These are phyloP conservation scores for Diachrysia chrysitis DNA, from an alignment of 2,888 invertebrate genomes.

Conservation along the genomic window DNA sequence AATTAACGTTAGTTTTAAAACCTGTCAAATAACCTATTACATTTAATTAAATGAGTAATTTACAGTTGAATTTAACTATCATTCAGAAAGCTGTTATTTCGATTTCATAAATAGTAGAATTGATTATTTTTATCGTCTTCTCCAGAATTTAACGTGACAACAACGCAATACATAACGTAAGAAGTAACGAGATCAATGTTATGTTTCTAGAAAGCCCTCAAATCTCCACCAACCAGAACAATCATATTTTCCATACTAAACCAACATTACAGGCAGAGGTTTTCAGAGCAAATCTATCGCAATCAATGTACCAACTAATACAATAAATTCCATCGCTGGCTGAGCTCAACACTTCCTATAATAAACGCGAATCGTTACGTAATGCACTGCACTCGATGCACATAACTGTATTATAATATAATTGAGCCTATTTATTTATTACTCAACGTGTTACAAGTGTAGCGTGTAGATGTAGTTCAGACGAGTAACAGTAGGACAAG, in stretches of 20 bases:
- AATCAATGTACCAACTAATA: constrained; percentile 31
- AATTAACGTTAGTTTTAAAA: too few species aligned
- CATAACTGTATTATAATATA: constrained; percentile 58
- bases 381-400: constrained; percentile 41
- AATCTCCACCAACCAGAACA: not conserved
- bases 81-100: too few species aligned
- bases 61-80: too few species aligned
- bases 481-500: constrained; percentile 9
- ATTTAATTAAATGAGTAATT: too few species aligned
- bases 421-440: constrained; percentile 59
- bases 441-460: constrained; percentile 44
- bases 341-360: constrained; percentile 30
- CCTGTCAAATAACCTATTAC: too few species aligned
- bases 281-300: constrained; percentile 49
- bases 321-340: constrained; percentile 31
- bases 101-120: too few species aligned
- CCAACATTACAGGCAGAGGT: constrained; percentile 9
- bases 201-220: not conserved
- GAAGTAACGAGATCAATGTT: too few species aligned
- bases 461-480: constrained; percentile 21
- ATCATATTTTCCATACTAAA: not conserved
- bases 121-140: too few species aligned
- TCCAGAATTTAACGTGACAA: too few species aligned
- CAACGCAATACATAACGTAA: too few species aligned
- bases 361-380: constrained; percentile 30